Evolutionary conservation across 2,797 vertebrate species (phyloP).

Genomic region (Champsocephalus gunnari): DNA sequence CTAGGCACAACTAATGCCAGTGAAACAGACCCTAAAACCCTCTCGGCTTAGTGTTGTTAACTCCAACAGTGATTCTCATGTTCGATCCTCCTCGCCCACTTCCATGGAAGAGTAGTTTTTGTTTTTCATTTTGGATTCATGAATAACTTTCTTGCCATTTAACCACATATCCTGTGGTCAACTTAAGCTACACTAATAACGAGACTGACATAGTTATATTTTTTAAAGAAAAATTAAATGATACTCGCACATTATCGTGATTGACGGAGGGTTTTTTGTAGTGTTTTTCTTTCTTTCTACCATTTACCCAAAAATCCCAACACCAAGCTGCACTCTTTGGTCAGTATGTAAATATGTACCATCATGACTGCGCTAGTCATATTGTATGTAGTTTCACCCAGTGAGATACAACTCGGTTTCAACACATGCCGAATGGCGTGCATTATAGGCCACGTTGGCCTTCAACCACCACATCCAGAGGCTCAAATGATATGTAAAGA

Average conservation of each 20-base stretch:
- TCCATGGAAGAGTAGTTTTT: constrained; percentile 70
- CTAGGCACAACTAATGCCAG: not conserved
- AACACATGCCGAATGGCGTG: constrained; percentile 60
- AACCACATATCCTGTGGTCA: constrained; percentile 76
- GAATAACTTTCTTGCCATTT: constrained; percentile 73
- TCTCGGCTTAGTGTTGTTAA: constrained; percentile 52
- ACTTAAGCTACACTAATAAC: constrained; percentile 88
- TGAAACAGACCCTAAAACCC: constrained; percentile 39
- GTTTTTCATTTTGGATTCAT: constrained; percentile 28
- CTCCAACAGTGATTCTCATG: constrained; percentile 31
- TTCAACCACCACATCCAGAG: constrained; percentile 66
- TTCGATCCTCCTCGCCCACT: constrained; percentile 48
- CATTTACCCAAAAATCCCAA: constrained; percentile 36
- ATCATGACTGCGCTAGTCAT: constrained; percentile 65
- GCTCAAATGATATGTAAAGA: constrained; percentile 54
- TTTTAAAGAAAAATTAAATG: constrained; percentile 74
- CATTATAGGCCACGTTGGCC: constrained; percentile 71
- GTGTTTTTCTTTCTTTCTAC: constrained; percentile 12
- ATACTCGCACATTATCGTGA: constrained; percentile 72
- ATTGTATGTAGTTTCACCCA: constrained; percentile 69
- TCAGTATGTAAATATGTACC: constrained; percentile 82
- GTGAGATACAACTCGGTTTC: constrained; percentile 63
- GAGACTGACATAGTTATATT: constrained; percentile 85
- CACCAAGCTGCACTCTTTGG: constrained; percentile 69
- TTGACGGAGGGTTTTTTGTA: constrained; percentile 43